Conservation (phyloP, 2,113 vertebrate genomes). For the Tyrannus savana region DNA sequence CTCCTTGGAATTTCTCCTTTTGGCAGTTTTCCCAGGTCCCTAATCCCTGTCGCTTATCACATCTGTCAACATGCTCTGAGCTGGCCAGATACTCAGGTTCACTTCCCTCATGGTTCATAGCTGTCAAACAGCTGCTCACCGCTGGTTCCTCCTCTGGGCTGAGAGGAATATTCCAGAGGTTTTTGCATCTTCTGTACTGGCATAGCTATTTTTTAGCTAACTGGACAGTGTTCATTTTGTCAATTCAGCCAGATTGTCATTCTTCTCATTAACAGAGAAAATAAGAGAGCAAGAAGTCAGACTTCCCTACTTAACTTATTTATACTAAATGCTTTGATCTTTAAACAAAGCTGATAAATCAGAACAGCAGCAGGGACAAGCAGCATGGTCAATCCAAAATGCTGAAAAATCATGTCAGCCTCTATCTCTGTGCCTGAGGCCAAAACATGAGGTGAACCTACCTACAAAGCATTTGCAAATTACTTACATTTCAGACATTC, state of each 20-base stretch:
- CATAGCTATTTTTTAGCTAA: background rate
- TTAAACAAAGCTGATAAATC: background rate
- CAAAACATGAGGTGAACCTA: background rate
- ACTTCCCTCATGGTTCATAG: background rate
- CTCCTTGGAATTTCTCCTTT: background rate
- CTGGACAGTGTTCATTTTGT: background rate
- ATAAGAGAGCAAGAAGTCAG: background rate
- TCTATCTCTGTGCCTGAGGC: background rate
- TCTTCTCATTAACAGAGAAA: background rate
- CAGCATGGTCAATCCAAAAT: background rate
- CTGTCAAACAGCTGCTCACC: background rate
- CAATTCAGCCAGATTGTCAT: background rate
- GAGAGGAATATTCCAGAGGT: background rate
- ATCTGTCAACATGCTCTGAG: background rate
- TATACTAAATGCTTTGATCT: background rate
- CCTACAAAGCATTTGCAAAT: background rate
- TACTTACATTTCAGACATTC: background rate
- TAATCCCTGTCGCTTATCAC: background rate
- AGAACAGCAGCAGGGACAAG: background rate
- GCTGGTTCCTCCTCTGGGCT: background rate
- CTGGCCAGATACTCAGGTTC: background rate
- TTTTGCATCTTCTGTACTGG: background rate
- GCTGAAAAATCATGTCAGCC: background rate
- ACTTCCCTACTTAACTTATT: background rate
- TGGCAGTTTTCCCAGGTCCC: background rate